Evolutionary conservation across 2,113 vertebrate genomes (phyloP), one percentile per base, ranked within the genome.

Genomic region (Mus spicilegus): DNA sequence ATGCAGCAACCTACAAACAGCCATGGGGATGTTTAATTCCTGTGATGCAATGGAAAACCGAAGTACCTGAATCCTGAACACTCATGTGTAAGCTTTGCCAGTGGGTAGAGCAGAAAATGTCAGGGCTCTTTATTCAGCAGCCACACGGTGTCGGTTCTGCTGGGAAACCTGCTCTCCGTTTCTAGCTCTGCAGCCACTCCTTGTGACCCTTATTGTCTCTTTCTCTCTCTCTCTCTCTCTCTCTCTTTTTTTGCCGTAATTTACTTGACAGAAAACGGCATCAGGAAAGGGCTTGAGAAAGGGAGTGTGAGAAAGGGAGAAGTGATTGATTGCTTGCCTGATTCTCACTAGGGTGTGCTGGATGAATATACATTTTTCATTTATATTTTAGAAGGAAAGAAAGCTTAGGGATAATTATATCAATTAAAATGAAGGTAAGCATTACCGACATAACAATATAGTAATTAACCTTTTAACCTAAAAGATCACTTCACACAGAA

Each of bases 141-240:
- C 88, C 49, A 10, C 2, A 0, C 28, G 69, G 54, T 17, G 49
- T 61, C 16, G 54, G 42, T 61, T 91, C n/a, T 20, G 89, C 58
- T 22, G 75, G 78, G 54, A 82, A 96, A 86, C 89, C 86, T 91
- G 89, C 69, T 91, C 96, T 95, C 76, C 65, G 88, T 93, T 94
- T 88, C 88, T 63, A 82, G 46, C 46, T 58, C 80, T 1, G 5
- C 30, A 80, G 82, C 12, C 39, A 46, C 58, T 96, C 63, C 46
- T 89, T 39, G 81, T 8, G 1, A 89, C 42, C 75, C 93, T 95
- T 92, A 95, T 17, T 78, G 82, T 33, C 14, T 93, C 76, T 42
- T 3, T 42, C 42, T 42, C 42, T 42, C 42, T 42, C 42, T 42
- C 42, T 42, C 42, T 42, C 42, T 42, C 42, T 42, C 42, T 42